These are phyloP conservation scores for Tetragonisca angustula DNA, from an alignment of 2,888 invertebrate genomes.

Conservation along the genomic window DNA sequence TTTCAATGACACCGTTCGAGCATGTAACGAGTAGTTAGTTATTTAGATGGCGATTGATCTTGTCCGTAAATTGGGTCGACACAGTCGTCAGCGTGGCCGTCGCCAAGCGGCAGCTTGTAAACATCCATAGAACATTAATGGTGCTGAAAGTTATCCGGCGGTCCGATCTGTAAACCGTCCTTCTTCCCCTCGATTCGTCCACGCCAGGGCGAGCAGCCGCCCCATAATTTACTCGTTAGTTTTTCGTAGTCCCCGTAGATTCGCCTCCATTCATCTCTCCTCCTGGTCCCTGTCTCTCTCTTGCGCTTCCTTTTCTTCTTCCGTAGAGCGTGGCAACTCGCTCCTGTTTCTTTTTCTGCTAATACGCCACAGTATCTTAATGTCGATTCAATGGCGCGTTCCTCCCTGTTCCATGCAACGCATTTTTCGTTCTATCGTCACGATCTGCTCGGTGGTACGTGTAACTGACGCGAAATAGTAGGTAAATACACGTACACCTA, in stretches of 20 bases:
- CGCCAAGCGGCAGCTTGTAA: slow-evolving; percentile 70
- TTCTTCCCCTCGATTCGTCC: slow-evolving; percentile 59
- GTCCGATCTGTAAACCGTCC: slow-evolving; percentile 75
- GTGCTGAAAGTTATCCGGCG: slow-evolving; percentile 80
- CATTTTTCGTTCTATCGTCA: slow-evolving; percentile 67
- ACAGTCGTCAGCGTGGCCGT: slow-evolving; percentile 74
- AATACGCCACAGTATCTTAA: slow-evolving; percentile 19
- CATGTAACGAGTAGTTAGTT: not conserved
- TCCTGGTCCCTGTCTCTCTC: too few species aligned
- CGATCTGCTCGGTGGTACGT: slow-evolving; percentile 74
- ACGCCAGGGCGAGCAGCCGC: slow-evolving; percentile 76
- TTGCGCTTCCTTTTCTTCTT: not conserved
- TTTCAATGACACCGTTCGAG: not conserved
- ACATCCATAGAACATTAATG: slow-evolving; percentile 75
- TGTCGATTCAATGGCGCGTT: slow-evolving; percentile 62
- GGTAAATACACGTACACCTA: not conserved
- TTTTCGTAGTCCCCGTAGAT: slow-evolving; percentile 48
- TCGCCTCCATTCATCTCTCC: slow-evolving; percentile 27
- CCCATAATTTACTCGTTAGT: slow-evolving; percentile 83
- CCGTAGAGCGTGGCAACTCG: not conserved
- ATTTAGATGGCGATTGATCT: slow-evolving; percentile 39
- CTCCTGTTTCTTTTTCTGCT: not conserved
- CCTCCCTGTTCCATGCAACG: slow-evolving; percentile 48
- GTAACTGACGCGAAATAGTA: slow-evolving; percentile 66
- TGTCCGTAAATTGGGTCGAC: slow-evolving; percentile 59